These are phyloP conservation scores for Plotosus lineatus DNA, from an alignment of 2,113 vertebrate species.

Conservation along the genomic window DNA sequence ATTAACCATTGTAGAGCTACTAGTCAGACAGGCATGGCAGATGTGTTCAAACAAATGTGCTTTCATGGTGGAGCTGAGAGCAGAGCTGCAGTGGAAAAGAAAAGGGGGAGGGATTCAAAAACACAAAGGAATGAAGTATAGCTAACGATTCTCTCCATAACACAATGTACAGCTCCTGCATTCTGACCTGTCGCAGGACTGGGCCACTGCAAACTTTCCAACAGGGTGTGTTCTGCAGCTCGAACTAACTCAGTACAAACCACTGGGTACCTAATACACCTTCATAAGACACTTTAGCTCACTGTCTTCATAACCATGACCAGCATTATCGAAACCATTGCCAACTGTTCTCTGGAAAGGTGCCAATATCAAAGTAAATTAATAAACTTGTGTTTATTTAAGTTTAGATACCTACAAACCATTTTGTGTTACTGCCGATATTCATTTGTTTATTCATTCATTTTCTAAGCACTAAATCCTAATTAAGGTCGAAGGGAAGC, in stretches of 20 bases:
- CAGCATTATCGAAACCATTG: neutral
- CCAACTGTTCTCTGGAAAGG: neutral
- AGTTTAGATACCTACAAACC: no score
- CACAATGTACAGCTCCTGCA: conserved; percentile 2
- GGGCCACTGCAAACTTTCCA: neutral
- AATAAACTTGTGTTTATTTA: no score
- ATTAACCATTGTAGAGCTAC: conserved; percentile 15
- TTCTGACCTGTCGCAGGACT: neutral
- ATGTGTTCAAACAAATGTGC: conserved; percentile 45
- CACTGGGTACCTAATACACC: no score
- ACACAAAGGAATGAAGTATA: conserved; percentile 19
- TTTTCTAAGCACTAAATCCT: no score
- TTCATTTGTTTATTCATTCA: no score
- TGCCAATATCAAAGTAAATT: neutral
- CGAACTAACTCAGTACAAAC: neutral
- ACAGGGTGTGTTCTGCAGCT: neutral
- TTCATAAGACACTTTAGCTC: neutral
- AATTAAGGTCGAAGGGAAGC: no score
- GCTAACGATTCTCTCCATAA: conserved; percentile 17
- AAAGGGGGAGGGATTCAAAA: conserved; percentile 3
- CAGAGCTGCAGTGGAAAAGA: neutral
- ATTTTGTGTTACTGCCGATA: no score
- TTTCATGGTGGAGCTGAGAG: conserved; percentile 26
- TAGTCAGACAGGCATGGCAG: conserved; percentile 20
- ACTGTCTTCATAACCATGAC: neutral